Conservation (phyloP, 2,113 vertebrate species). For the Puntigrus tetrazona region DNA sequence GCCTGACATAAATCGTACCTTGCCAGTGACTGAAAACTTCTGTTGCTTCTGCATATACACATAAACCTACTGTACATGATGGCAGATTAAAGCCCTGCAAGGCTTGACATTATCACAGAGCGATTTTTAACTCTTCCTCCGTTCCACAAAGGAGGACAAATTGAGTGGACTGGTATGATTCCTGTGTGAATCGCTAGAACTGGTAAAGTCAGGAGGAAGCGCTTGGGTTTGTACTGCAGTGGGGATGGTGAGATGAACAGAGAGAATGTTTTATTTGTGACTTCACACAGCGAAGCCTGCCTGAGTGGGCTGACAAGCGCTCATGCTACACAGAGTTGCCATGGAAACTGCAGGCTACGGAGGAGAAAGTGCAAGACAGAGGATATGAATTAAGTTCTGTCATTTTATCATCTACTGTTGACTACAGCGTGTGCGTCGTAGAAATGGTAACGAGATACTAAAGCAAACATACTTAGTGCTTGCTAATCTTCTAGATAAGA, state of each 20-base stretch:
- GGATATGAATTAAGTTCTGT: slow-evolving; percentile 62
- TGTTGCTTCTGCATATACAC: neutral
- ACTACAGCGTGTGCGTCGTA: slow-evolving; percentile 37
- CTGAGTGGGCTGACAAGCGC: slow-evolving; percentile 76
- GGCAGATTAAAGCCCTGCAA: neutral
- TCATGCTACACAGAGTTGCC: slow-evolving; percentile 75
- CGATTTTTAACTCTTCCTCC: neutral
- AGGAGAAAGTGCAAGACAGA: slow-evolving; percentile 64
- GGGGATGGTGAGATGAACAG: slow-evolving; percentile 44
- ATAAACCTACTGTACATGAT: neutral
- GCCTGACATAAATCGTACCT: neutral
- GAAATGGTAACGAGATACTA: slow-evolving; percentile 48
- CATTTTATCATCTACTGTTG: slow-evolving; percentile 60
- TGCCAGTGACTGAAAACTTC: neutral
- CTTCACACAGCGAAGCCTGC: slow-evolving; percentile 59
- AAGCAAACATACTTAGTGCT: slow-evolving; percentile 32
- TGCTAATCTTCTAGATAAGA: slow-evolving; percentile 7
- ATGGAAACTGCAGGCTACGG: slow-evolving; percentile 75
- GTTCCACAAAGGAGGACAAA: slow-evolving; percentile 14
- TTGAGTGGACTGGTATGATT: slow-evolving; percentile 7
- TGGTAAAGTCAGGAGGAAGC: slow-evolving; percentile 46
- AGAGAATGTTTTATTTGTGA: slow-evolving; percentile 60
- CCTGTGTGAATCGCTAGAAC: slow-evolving; percentile 16
- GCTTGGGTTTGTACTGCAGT: slow-evolving; percentile 48
- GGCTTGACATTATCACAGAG: neutral